Conservation (phyloP, 2,797 vertebrate genomes). For the Peromyscus nudipes region DNA sequence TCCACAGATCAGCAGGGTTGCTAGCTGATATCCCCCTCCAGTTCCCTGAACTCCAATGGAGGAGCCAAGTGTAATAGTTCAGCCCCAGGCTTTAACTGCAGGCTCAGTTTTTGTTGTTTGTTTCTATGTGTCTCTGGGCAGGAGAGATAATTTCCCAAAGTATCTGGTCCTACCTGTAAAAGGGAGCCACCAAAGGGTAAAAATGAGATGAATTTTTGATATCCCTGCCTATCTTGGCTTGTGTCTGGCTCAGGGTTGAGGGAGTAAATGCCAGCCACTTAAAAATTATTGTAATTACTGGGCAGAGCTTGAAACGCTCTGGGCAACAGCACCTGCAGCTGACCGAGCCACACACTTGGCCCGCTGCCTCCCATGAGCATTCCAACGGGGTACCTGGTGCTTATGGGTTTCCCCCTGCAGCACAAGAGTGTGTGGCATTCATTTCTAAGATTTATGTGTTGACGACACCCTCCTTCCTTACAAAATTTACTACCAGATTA, state of each 20-base stretch:
- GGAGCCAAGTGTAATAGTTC: background rate
- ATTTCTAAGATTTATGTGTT: constrained; percentile 31
- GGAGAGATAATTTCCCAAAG: background rate
- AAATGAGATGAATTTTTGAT: constrained; percentile 6
- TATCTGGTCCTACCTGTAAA: background rate
- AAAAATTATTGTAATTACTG: background rate
- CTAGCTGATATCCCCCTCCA: background rate
- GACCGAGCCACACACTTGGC: background rate
- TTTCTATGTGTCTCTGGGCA: background rate
- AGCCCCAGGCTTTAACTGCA: background rate
- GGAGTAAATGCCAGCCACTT: background rate
- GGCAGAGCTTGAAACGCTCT: background rate
- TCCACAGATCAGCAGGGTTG: background rate
- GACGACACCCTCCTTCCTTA: background rate
- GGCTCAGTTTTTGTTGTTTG: background rate
- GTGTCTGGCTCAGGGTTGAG: background rate
- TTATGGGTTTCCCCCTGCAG: background rate
- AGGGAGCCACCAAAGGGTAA: background rate
- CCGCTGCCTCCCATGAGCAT: background rate
- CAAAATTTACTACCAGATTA: constrained; percentile 68
- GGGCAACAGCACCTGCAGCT: background rate
- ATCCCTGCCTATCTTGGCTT: background rate
- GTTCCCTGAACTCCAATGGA: background rate
- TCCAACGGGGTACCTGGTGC: background rate
- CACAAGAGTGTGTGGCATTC: background rate